A percentile compares a stretch with the other conserved stretches of the same genome.
phyloP scores from a whole-genome alignment of 2,797 vertebrate species.

The Xerus rutilus region DNA sequence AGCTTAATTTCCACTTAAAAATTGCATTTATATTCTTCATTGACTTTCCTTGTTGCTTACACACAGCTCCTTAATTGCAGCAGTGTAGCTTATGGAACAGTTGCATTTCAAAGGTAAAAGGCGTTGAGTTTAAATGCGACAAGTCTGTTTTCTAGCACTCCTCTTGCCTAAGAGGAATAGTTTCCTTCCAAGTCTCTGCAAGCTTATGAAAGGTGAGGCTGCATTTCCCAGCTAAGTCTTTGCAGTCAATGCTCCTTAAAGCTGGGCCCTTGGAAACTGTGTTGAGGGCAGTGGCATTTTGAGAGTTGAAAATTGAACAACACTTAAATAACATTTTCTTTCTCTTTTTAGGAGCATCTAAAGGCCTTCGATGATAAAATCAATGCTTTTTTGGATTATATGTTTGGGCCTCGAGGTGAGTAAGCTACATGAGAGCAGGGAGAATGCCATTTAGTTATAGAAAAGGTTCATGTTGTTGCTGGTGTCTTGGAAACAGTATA shows the following conservation, averaged over 20 bases:
- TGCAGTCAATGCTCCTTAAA: background rate
- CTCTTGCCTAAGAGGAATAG: background rate
- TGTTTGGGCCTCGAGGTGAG: constrained; percentile 94
- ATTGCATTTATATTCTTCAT: background rate
- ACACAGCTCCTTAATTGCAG: background rate
- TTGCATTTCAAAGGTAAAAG: background rate
- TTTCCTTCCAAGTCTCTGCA: constrained; percentile 1
- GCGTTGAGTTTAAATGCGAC: background rate
- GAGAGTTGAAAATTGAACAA: background rate
- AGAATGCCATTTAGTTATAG: background rate
- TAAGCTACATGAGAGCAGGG: background rate
- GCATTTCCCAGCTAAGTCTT: background rate
- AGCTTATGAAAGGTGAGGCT: background rate
- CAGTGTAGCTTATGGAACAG: background rate
- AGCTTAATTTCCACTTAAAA: constrained; percentile 9
- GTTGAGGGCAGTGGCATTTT: background rate
- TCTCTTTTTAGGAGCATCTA: constrained; percentile 89
- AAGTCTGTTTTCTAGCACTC: background rate
- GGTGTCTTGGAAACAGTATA: constrained; percentile 38
- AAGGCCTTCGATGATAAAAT: constrained; percentile 90
- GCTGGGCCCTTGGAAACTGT: background rate
- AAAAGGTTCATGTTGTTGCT: constrained; percentile 56
- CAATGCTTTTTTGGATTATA: constrained; percentile 91
- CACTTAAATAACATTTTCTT: constrained; percentile 34
- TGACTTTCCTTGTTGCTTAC: background rate